Evolutionary conservation across 2,797 vertebrate genomes (phyloP), one percentile per base, ranked within the genome.

Genomic region (Eleutherodactylus coqui): DNA sequence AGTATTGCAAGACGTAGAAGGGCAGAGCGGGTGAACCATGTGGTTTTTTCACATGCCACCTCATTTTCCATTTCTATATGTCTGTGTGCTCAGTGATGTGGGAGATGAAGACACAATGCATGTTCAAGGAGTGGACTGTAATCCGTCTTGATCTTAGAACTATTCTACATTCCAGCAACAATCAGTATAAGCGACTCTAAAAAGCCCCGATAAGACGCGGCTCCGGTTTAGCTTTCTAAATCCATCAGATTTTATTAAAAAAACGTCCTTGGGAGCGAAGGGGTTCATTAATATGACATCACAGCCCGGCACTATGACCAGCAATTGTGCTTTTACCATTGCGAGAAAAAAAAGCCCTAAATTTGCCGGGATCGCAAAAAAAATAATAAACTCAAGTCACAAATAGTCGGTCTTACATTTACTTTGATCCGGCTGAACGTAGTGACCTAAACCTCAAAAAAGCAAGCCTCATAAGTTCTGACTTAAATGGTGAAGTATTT

Each of bases 361-460:
- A 62, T 67, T 29, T 77, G 27, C 45, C 19, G 2, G 51, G 77
- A 13, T 77, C 49, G 51, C 45, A 27, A 47, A 51, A n/a, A n/a
- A n/a, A n/a, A n/a, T n/a, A n/a, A 79, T 41, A 73, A 85, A 70
- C 24, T 49, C 75, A 47, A 85, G 83, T 86, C 85, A 86, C 78
- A 82, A 89, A 75, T 83, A 85, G 72, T 29, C 34, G 75, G 43
- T 24, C 70, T 84, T 83, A 60, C 16, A 73, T 84, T 82, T 24
- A 36, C 41, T 62, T 84, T 87, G 81, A 87, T 79, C 49, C 17
- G 51, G 36, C 69, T 80, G 86, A 84, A 87, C 67, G n/a, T 5
- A 19, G 45, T 75, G 82, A 87, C 82, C 86, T 84, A 49, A 83
- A 87, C 75, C 62, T 83, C 75, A 78, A 69, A 70, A 32, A 47